Base-by-base conservation (phyloP, 2,113 vertebrate species). In the Cebus imitator region DNA sequence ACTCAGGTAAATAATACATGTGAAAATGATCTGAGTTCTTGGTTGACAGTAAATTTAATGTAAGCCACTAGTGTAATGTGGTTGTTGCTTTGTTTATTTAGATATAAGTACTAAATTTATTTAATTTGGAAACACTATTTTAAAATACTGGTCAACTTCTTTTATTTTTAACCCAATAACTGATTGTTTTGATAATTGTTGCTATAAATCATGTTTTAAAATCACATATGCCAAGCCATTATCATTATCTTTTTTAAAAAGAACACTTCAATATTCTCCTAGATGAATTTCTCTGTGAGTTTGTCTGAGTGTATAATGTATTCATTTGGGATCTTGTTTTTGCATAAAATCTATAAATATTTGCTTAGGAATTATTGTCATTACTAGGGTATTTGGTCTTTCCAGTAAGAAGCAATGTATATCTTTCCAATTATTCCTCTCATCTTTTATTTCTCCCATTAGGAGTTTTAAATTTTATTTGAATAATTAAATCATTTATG, bases 311-410 rank as follows among this genome's bases (percentile, higher is more conserved):
- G 61, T 91, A 50, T 91, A 87, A 70, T 68, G 21, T 52, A 94
- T 93, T 97, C 91, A 94, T 91, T 91, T 86, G 86, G 55, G 86
- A 91, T 92, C 32, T 96, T 84, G 72, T 58, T 88, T 98, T 97
- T 97, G 20, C 83, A 91, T 93, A 95, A 97, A 97, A 94, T 96
- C 92, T 96, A 95, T 92, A 96, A 97, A 96, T 95, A 97, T 97
- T 97, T 97, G 68, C 75, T 95, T 95, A 86, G 61, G 45, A 92
- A 94, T 97, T 94, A 97, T 84, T 93, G 61, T 90, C 91, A 96
- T 95, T 87, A 66, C 80, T 90, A 80, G 45, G 87, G 35, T 76
- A 90, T 58, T 95, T 96, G 68, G 57, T 93, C 25, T 96, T 95
- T 83, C 57, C 35, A 97, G 87, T 91, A 96, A 90, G 70, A 88